A percentile compares a stretch with the other conserved stretches of the same genome.
phyloP scores from a whole-genome alignment of 2,797 vertebrate genomes.

The Pangasius krempfi region DNA sequence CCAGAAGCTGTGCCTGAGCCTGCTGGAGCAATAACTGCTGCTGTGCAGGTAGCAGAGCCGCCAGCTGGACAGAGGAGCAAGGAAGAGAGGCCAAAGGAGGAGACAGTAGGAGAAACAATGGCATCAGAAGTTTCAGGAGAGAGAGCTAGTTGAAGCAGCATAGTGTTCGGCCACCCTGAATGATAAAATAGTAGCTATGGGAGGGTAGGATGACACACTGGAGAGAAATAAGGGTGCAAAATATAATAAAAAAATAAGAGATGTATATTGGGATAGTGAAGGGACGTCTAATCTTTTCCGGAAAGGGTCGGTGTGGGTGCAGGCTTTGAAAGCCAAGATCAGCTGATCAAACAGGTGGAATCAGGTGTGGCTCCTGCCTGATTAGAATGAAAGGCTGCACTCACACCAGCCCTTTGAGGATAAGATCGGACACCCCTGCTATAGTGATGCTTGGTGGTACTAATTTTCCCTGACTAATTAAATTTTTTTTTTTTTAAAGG shows the following conservation, averaged over 20 bases:
- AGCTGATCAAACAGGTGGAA: background rate
- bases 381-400: background rate
- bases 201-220: background rate
- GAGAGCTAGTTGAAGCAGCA: background rate
- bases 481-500: background rate
- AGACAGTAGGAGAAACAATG: conserved; percentile 11
- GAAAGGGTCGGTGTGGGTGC: background rate
- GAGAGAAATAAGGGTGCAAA: background rate
- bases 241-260: background rate
- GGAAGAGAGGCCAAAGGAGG: background rate
- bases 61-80: conserved; percentile 72
- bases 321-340: background rate
- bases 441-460: background rate
- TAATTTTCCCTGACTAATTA: background rate
- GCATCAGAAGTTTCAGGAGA: conserved; percentile 15
- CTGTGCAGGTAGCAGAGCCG: conserved; percentile 87
- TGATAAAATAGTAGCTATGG: background rate
- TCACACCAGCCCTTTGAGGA: background rate
- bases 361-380: background rate
- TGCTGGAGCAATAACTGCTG: conserved; percentile 89
- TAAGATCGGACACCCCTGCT: background rate
- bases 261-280: background rate
- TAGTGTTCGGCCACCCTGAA: background rate
- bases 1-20: conserved; percentile 85
- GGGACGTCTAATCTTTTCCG: background rate